Evolutionary conservation across 2,888 invertebrate species (phyloP), one percentile per base, ranked within the genome.

Genomic region (Anarsia innoxiella): DNA sequence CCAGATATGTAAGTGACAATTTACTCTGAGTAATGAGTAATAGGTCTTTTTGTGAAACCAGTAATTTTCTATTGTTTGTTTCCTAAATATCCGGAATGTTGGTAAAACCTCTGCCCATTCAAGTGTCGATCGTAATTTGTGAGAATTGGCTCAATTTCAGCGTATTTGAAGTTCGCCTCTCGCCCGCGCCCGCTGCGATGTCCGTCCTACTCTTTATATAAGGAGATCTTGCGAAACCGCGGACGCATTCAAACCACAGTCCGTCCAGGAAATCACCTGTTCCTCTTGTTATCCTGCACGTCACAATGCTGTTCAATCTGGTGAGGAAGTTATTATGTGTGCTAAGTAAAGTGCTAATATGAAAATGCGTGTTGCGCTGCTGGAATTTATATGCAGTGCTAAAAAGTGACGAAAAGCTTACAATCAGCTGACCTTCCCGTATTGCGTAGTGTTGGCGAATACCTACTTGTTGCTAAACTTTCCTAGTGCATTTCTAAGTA

Each of bases 171-270:
- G 63, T 59, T 56, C 51, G 42, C 37, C 34, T 48, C 51, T 52
- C 61, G 60, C 56, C 55, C 61, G 58, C 51, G 51, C 60, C 66
- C 59, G 59, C 66, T 58, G 51, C 55, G 52, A 50, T 69, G 58
- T 59, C 59, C 59, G 59, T 55, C 62, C 55, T 59, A 59, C 68
- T 61, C 64, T 65, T 70, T 66, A 72, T 80, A 82, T 83, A 83
- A 66, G 74, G 74, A 69, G 63, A 74, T 71, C 73, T 80, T 80
- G 69, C 79, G 70, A 78, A 76, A 83, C 73, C 75, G 73, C 74
- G 68, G 70, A 56, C 83, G 76, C 82, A 83, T 71, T 82, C 80
- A 67, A 66, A 71, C 67, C 58, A 68, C 66, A 68, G 61, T 64
- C 66, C 64, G 75, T 70, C 66, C 82, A 80, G 83, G 80, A 82